Evolutionary conservation across 92 coral and sea anemone genomes (phyloP), one percentile per base, ranked within the genome.

Genomic region (Zoanthus gigantus): DNA sequence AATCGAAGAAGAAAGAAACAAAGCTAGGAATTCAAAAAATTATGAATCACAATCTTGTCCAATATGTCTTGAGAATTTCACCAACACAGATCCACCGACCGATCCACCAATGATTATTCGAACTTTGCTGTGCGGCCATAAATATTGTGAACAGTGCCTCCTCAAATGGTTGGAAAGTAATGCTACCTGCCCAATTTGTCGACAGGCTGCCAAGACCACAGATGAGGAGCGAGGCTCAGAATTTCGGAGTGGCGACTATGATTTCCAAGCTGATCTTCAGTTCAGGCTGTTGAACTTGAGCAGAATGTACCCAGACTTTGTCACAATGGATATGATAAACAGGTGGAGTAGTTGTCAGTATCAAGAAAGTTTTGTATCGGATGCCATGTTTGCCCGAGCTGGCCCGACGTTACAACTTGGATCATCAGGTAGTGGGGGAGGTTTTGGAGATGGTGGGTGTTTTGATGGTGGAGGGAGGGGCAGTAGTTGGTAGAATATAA

Each of bases 131-230:
- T 95, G 98, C 90, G 98, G 98, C 31, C 98, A 94, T 52, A 95
- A 95, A 79, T 95, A 95, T 88, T 95, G 98, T 78, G 98, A 95
- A 52, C 95, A 95, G 8, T 95, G 98, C 72, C 87, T 95, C 75
- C 83, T 79, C 6, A 89, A 88, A 83, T 95, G 98, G 98, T 88
- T 95, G 16, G 94, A 94, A 71, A 89, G 84, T 17, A 93, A 94
- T 79, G 74, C 95, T 4, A 94, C 98, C n/a, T 95, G 98, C 65
- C 98, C 98, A n/a, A 95, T 95, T 68, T 95, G 98, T 89, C 88
- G 98, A 2, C 94, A 94, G 88, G 74, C 94, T 31, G 83, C 95
- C 15, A 88, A 78, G 50, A 53, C 83, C 61, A 90, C 46, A 9
- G 7, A 69, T 15, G 75, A 77, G 5, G 88, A 89, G n/a, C 52